phyloP scores from a whole-genome alignment of 1,140 invertebrate species.

The Drosophila subobscura region DNA sequence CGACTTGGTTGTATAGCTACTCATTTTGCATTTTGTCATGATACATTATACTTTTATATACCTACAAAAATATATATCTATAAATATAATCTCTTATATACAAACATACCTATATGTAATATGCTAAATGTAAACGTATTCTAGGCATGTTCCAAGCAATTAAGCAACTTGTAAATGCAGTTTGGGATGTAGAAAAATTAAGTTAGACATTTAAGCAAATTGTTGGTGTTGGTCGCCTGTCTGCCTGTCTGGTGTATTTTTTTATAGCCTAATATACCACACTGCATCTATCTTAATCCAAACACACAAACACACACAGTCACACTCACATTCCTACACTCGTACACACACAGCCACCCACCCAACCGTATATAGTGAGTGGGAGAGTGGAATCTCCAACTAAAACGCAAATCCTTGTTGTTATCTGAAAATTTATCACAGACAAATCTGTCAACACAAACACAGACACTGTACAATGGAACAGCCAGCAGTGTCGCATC shows the following conservation, averaged over 20 bases:
- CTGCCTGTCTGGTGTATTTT: constrained; percentile 47
- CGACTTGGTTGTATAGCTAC: constrained; percentile 13
- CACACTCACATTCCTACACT: constrained; percentile 22
- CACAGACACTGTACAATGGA: constrained; percentile 78
- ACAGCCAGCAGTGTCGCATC: constrained; percentile 32
- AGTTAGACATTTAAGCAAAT: constrained; percentile 54
- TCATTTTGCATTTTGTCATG: constrained; percentile 54
- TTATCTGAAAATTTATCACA: constrained; percentile 83
- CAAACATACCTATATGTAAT: background rate
- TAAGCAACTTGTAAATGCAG: constrained; percentile 45
- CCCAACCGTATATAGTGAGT: constrained; percentile 13
- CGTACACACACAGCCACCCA: constrained; percentile 3
- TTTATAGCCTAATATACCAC: constrained; percentile 26
- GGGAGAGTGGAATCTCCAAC: constrained; percentile 53
- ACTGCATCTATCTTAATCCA: constrained; percentile 47
- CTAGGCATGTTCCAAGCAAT: constrained; percentile 65
- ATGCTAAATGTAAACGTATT: constrained; percentile 48
- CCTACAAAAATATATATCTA: no score
- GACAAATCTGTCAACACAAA: constrained; percentile 83
- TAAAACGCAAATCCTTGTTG: constrained; percentile 80
- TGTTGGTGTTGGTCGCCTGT: constrained; percentile 73
- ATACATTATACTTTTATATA: constrained; percentile 25
- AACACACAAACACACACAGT: constrained; percentile 23
- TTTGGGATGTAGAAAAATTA: constrained; percentile 39
- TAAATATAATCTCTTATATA: constrained; percentile 8